phyloP scores from a whole-genome alignment of 2,888 invertebrate genomes.

The Poecilus cupreus region DNA sequence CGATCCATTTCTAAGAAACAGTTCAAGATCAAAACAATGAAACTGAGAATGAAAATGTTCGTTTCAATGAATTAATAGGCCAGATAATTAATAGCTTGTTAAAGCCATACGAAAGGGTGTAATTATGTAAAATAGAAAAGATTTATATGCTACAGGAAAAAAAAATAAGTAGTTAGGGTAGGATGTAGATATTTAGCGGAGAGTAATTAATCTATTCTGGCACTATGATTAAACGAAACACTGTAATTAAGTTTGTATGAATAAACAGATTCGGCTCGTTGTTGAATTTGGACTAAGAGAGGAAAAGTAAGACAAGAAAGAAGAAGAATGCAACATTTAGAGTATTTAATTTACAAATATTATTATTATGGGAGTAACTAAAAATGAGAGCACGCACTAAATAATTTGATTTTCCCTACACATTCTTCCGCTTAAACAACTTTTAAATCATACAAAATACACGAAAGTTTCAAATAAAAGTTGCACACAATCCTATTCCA shows the following conservation, averaged over 20 bases:
- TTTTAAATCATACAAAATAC: no score
- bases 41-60: neutral
- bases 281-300: no score
- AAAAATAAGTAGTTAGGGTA: neutral
- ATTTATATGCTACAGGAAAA: neutral
- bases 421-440: no score
- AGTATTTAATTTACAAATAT: no score
- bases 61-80: neutral
- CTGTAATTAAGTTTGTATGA: neutral
- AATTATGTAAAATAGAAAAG: neutral
- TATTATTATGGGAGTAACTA: no score
- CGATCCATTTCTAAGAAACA: neutral
- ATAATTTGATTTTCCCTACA: no score
- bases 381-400: no score
- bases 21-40: neutral
- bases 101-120: neutral
- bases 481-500: no score
- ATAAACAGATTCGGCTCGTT: neutral
- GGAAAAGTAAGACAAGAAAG: no score
- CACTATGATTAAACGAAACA: neutral
- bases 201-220: neutral
- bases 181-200: neutral
- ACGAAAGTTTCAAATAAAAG: no score
- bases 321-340: no score
- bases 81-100: neutral